These are phyloP conservation scores for Thereva nobilitata DNA, from an alignment of 2,888 invertebrate genomes.

Conservation along the genomic window DNA sequence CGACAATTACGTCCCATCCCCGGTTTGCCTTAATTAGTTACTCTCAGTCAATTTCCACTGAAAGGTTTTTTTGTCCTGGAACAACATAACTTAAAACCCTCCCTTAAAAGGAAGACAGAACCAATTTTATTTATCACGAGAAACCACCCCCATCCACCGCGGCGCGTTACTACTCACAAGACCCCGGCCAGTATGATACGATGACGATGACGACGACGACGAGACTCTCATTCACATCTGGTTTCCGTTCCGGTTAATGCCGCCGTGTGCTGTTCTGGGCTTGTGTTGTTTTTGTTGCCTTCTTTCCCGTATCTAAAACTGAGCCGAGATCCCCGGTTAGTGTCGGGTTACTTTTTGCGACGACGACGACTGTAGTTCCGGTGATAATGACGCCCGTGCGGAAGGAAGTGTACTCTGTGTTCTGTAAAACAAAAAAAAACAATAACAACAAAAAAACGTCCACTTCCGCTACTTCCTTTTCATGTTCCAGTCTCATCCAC, in stretches of 20 bases:
- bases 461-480: slow-evolving; percentile 29
- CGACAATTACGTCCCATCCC: no score
- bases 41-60: no score
- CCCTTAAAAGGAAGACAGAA: no score
- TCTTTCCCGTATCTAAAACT: not conserved
- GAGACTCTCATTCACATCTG: slow-evolving; percentile 5
- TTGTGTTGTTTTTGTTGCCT: no score
- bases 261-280: not conserved
- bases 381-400: slow-evolving; percentile 29
- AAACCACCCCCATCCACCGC: no score
- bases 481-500: slow-evolving; percentile 4
- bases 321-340: slow-evolving; percentile 11
- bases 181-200: no score
- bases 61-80: no score
- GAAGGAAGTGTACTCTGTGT: slow-evolving; percentile 26
- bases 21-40: no score
- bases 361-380: slow-evolving; percentile 20
- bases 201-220: not conserved
- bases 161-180: no score
- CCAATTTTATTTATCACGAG: no score
- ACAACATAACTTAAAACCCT: no score
- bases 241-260: slow-evolving; percentile 23
- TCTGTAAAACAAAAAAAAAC: slow-evolving; percentile 10
- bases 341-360: slow-evolving; percentile 30
- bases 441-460: no score